These are phyloP conservation scores for Mirounga angustirostris DNA, from an alignment of 2,113 vertebrate species.

Conservation along the genomic window DNA sequence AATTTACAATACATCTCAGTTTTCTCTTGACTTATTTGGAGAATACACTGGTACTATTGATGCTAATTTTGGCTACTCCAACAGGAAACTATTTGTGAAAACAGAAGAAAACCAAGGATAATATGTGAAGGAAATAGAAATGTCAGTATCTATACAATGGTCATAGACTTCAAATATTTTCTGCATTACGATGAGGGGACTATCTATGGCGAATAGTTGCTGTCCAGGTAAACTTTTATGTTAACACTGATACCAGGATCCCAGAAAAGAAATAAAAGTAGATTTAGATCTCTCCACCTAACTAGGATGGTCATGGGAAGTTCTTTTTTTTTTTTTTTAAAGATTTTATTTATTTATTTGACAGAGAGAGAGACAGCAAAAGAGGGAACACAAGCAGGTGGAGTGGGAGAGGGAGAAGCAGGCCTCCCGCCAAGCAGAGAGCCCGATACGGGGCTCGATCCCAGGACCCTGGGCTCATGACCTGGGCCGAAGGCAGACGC, in stretches of 20 bases:
- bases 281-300: neutral
- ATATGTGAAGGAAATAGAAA: neutral
- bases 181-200: neutral
- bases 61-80: neutral
- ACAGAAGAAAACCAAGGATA: neutral
- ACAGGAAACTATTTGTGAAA: neutral
- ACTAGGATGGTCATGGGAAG: neutral
- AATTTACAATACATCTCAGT: neutral
- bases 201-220: neutral
- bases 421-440: too few relatives aligned
- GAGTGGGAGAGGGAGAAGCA: too few relatives aligned
- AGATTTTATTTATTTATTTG: too few relatives aligned
- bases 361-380: too few relatives aligned
- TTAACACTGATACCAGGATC: neutral
- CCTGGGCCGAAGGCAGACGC: too few relatives aligned
- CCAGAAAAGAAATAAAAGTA: neutral
- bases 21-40: slow-evolving; percentile 39
- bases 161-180: neutral
- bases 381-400: too few relatives aligned
- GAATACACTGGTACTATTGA: neutral
- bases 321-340: neutral
- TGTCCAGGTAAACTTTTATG: neutral
- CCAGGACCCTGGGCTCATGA: too few relatives aligned
- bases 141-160: neutral
- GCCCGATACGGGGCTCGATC: too few relatives aligned